These are phyloP conservation scores for Pantherophis vulpinus DNA, from an alignment of 2,797 vertebrate genomes.

Conservation along the genomic window DNA sequence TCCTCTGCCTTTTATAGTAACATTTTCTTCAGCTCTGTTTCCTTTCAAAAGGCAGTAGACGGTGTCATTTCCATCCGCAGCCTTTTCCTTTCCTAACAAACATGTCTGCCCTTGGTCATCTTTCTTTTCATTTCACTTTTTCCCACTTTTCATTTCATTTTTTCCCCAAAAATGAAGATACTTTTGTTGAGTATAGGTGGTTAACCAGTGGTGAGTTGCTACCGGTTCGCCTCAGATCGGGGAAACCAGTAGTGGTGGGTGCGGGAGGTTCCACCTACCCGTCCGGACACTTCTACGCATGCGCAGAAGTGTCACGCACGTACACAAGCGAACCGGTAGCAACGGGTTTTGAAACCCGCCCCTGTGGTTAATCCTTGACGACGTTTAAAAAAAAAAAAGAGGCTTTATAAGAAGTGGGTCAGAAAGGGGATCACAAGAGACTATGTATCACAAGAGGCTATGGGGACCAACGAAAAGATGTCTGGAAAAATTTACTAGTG, in stretches of 20 bases:
- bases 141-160: not conserved
- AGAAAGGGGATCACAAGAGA: not conserved
- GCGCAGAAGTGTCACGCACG: no score
- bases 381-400: not conserved
- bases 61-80: not conserved
- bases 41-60: not conserved
- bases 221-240: no score
- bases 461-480: not conserved
- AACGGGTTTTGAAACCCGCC: no score
- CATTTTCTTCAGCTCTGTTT: not conserved
- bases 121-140: slow-evolving; percentile 7
- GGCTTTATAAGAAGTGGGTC: not conserved
- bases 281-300: no score
- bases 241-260: no score
- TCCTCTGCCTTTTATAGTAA: not conserved
- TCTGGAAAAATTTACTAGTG: not conserved
- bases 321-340: no score
- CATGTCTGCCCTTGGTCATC: not conserved
- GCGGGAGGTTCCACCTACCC: accelerated
- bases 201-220: no score
- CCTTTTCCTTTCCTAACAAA: not conserved
- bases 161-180: not conserved
- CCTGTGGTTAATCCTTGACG: not conserved
- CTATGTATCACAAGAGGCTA: not conserved
- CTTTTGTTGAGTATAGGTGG: not conserved